phyloP scores from a whole-genome alignment of 2,888 invertebrate species.

The Deilephila porcellus region DNA sequence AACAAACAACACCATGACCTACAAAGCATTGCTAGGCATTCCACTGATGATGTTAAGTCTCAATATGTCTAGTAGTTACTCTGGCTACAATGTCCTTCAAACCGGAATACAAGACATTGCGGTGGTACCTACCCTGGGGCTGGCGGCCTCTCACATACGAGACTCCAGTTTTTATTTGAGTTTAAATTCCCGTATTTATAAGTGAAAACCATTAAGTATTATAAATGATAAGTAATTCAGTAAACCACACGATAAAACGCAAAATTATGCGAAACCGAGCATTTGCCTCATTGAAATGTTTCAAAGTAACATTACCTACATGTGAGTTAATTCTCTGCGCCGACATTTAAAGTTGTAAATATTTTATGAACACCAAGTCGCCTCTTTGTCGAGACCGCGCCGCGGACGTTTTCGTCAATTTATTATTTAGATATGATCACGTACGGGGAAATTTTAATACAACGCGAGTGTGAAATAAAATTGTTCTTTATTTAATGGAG shows the following conservation, averaged over 20 bases:
- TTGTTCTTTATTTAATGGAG: too few species aligned
- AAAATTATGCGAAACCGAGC: neutral
- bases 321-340: slow-evolving; percentile 23
- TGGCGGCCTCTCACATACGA: too few species aligned
- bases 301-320: slow-evolving; percentile 10
- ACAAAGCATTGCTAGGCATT: too few species aligned
- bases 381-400: slow-evolving; percentile 12
- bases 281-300: neutral
- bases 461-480: neutral
- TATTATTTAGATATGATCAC: slow-evolving; percentile 44
- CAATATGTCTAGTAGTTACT: too few species aligned
- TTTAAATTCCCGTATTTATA: neutral
- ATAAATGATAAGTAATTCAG: neutral
- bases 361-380: slow-evolving; percentile 22
- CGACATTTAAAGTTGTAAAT: slow-evolving; percentile 20
- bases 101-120: too few species aligned
- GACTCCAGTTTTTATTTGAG: too few species aligned
- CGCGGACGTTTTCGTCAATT: slow-evolving; percentile 11
- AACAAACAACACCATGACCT: too few species aligned
- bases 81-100: too few species aligned
- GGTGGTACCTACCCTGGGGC: too few species aligned
- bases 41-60: too few species aligned
- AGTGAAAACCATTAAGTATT: too few species aligned
- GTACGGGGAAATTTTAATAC: slow-evolving; percentile 3
- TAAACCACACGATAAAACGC: neutral